These are phyloP conservation scores for Sitta europaea DNA, from an alignment of 2,113 vertebrate species.

Conservation along the genomic window DNA sequence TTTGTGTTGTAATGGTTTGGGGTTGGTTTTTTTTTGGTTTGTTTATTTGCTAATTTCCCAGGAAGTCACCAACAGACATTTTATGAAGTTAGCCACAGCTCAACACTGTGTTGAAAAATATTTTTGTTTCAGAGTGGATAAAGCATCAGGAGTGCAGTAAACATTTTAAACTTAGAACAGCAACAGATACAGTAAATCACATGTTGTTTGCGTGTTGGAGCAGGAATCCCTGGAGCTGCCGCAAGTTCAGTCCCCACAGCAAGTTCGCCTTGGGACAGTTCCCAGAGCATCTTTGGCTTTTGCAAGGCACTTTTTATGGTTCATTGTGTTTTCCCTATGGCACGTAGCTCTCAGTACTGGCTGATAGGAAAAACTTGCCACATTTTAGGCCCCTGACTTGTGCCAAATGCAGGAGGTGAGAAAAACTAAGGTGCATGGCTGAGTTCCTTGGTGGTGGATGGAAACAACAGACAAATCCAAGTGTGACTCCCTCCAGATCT, in stretches of 20 bases:
- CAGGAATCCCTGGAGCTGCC: background rate
- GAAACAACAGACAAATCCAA: background rate
- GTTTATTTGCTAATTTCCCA: conserved; percentile 47
- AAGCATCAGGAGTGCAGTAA: background rate
- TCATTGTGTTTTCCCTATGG: background rate
- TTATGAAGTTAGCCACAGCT: conserved; percentile 16
- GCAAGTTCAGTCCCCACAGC: background rate
- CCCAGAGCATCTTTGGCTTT: background rate
- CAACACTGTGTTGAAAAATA: background rate
- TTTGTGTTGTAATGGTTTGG: background rate
- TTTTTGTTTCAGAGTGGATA: background rate
- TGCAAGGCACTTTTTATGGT: background rate
- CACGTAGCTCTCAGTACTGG: background rate
- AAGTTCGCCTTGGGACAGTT: conserved; percentile 9
- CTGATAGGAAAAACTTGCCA: background rate
- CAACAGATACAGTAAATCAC: conserved; percentile 25
- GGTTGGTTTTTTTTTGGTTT: background rate
- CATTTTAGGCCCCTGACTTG: background rate
- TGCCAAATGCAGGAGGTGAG: background rate
- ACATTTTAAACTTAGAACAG: conserved; percentile 23
- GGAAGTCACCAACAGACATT: background rate
- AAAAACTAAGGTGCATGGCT: background rate
- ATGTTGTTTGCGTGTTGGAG: background rate
- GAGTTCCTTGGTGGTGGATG: accelerated
- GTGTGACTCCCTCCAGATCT: background rate